These are phyloP conservation scores for Cherax quadricarinatus DNA, from an alignment of 1,140 invertebrate genomes.

Conservation along the genomic window DNA sequence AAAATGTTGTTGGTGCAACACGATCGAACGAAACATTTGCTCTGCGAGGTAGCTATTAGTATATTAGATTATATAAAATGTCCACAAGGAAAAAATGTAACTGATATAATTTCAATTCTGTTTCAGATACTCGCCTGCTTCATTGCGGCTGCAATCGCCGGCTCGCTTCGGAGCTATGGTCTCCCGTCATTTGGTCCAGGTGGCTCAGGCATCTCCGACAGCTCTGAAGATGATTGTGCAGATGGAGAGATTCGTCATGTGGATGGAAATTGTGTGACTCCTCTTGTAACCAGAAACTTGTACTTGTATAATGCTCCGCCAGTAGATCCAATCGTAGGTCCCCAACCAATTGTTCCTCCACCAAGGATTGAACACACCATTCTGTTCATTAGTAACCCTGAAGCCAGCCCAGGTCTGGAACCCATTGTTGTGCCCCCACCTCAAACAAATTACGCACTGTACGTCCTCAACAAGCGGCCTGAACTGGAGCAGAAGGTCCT, in stretches of 20 bases:
- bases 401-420: conserved; percentile 21
- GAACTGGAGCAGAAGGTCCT: conserved; percentile 61
- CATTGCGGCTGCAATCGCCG: neutral
- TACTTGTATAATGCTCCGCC: conserved; percentile 63
- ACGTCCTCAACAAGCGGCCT: conserved; percentile 68
- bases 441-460: conserved; percentile 68
- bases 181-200: neutral
- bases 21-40: no score
- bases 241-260: conserved; percentile 53
- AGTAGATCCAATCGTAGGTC: conserved; percentile 30
- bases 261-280: conserved; percentile 65
- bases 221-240: conserved; percentile 36
- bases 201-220: neutral
- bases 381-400: conserved; percentile 66
- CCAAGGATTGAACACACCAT: conserved; percentile 68
- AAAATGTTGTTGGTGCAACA: no score
- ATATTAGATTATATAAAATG: no score
- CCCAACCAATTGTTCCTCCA: conserved; percentile 44
- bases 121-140: neutral
- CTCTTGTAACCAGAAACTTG: conserved; percentile 55
- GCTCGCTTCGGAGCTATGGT: neutral
- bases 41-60: no score
- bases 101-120: no score
- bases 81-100: no score
- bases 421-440: conserved; percentile 71